A percentile compares a stretch with the other conserved stretches of the same genome.
Conservation (phyloP, 2,888 invertebrate species). For the Dioctria rufipes region DNA sequence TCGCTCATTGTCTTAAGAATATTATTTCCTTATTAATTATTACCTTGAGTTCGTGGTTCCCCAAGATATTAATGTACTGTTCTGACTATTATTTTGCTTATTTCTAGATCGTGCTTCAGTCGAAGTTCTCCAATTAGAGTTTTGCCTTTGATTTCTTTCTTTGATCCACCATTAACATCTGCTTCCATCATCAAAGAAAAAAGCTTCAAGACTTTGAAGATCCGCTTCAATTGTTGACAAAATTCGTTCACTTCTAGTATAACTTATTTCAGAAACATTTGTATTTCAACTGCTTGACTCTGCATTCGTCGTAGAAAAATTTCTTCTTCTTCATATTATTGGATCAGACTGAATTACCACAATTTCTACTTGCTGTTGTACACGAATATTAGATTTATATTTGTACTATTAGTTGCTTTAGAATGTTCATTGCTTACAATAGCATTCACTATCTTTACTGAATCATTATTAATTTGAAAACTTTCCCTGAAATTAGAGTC, state of each 20-base stretch:
- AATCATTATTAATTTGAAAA: constrained; percentile 68
- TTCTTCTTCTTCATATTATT: constrained; percentile 24
- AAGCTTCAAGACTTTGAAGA: neutral
- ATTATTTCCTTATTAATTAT: too few relatives aligned
- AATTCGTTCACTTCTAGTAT: neutral
- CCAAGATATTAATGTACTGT: neutral
- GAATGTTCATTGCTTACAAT: constrained; percentile 64
- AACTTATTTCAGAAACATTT: neutral
- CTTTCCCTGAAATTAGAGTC: constrained; percentile 67
- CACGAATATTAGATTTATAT: constrained; percentile 8
- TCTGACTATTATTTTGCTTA: neutral
- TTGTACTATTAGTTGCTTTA: constrained; percentile 44
- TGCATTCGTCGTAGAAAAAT: constrained; percentile 10
- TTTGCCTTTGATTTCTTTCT: neutral
- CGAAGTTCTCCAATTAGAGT: neutral
- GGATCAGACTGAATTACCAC: neutral
- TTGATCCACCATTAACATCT: neutral
- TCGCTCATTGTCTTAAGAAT: too few relatives aligned
- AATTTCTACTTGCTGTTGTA: neutral
- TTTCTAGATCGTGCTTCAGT: neutral
- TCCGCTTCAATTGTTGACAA: neutral
- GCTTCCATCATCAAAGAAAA: constrained; percentile 64
- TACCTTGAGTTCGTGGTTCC: neutral
- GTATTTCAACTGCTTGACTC: neutral
- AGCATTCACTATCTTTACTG: constrained; percentile 66